Percentiles rank a stretch among this genome's conserved stretches.
phyloP scores from a whole-genome alignment of 1,140 invertebrate species.

The Rhynchophorus ferrugineus region DNA sequence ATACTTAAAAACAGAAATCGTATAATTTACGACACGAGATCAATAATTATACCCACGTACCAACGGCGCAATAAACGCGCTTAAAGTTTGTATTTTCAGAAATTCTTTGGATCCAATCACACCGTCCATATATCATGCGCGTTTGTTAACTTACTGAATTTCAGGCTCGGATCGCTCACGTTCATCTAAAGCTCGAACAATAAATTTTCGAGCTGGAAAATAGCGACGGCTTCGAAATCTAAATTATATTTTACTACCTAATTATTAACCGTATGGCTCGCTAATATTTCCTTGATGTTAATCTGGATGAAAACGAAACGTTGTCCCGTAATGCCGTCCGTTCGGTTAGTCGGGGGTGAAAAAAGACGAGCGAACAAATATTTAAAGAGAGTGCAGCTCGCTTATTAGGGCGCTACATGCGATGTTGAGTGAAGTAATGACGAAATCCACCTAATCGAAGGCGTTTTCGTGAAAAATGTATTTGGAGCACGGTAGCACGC shows the following conservation, averaged over 20 bases:
- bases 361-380: too few species aligned
- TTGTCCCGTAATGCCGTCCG: slow-evolving; percentile 1
- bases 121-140: slow-evolving; percentile 14
- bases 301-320: slow-evolving; percentile 9
- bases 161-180: slow-evolving; percentile 15
- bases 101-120: slow-evolving; percentile 14
- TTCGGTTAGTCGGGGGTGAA: too few species aligned
- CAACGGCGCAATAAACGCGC: slow-evolving; percentile 9
- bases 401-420: too few species aligned
- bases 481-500: too few species aligned
- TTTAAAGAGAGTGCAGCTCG: too few species aligned
- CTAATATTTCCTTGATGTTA: slow-evolving; percentile 15
- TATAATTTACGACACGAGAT: slow-evolving; percentile 18
- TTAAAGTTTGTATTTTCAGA: slow-evolving; percentile 9
- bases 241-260: slow-evolving; percentile 19
- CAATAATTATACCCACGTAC: slow-evolving; percentile 15
- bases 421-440: too few species aligned
- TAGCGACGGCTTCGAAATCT: slow-evolving; percentile 5
- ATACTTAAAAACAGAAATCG: slow-evolving; percentile 7
- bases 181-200: slow-evolving; percentile 15
- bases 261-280: slow-evolving; percentile 11
- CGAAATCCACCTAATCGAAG: too few species aligned
- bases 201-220: slow-evolving; percentile 17
- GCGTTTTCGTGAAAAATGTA: too few species aligned
- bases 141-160: slow-evolving; percentile 16